Percentiles rank a stretch among this genome's conserved stretches.
Evolutionary conservation across 2,888 invertebrate species (phyloP).

Genomic region (Eristalis tenax): DNA sequence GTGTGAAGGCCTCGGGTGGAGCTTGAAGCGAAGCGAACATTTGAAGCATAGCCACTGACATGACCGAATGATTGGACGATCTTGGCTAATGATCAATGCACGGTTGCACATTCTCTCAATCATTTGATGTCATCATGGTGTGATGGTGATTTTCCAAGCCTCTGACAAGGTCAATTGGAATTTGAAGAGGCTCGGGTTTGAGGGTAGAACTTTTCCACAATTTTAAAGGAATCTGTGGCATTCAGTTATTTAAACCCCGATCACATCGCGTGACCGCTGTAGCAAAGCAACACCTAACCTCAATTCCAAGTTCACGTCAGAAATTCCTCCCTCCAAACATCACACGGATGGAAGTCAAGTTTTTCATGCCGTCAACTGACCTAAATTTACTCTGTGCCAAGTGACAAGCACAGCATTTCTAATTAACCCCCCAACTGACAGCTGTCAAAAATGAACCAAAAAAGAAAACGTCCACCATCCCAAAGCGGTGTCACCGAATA

Average conservation of each 20-base stretch:
- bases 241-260: too few species aligned
- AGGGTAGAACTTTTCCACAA: not conserved
- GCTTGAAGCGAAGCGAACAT: not conserved
- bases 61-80: not conserved
- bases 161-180: not conserved
- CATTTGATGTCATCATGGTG: not conserved
- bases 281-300: not conserved
- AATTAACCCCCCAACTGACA: conserved; percentile 17
- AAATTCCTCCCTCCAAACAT: not conserved
- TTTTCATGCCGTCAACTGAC: not conserved
- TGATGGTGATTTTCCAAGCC: not conserved
- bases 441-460: conserved; percentile 28
- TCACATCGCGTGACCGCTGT: too few species aligned
- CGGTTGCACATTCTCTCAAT: not conserved
- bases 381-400: not conserved
- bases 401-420: not conserved
- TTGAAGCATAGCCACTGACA: not conserved
- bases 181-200: not conserved
- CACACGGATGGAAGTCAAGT: not conserved
- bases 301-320: not conserved
- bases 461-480: conserved; percentile 13
- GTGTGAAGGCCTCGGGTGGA: not conserved
- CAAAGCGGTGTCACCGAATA: conserved; percentile 7
- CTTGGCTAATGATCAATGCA: not conserved
- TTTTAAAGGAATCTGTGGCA: too few species aligned